phyloP scores from a whole-genome alignment of 1,140 invertebrate genomes.

The Leptopilina clavipes region DNA sequence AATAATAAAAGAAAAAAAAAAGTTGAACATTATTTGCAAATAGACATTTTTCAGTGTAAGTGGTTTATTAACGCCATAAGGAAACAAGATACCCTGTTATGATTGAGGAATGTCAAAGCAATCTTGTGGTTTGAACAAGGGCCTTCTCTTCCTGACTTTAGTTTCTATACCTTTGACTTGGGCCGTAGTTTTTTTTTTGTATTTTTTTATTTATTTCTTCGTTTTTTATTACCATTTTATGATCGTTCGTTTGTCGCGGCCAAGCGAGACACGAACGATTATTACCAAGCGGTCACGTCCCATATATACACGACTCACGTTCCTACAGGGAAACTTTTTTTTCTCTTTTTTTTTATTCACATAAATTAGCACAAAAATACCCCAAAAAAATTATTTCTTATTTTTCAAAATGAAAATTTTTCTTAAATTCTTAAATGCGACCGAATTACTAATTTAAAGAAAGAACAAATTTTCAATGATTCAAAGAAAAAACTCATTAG shows the following conservation, averaged over 20 bases:
- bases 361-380: neutral
- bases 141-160: constrained; percentile 40
- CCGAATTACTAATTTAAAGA: no score
- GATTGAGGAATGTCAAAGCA: constrained; percentile 62
- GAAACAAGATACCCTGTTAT: constrained; percentile 50
- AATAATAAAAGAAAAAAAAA: no score
- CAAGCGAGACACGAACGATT: constrained; percentile 52
- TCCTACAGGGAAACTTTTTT: neutral
- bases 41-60: neutral
- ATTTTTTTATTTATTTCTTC: no score
- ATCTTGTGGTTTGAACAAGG: constrained; percentile 45
- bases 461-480: no score
- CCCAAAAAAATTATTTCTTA: no score
- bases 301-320: constrained; percentile 37
- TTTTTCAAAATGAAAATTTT: no score
- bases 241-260: constrained; percentile 50
- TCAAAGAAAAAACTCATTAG: no score
- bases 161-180: constrained; percentile 9
- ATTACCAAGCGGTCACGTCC: constrained; percentile 56
- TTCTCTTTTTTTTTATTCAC: neutral
- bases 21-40: neutral
- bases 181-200: constrained; percentile 23
- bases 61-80: constrained; percentile 25
- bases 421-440: no score
- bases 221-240: constrained; percentile 59